Conservation (phyloP, 2,113 vertebrate species). For the Macrotis lagotis region DNA sequence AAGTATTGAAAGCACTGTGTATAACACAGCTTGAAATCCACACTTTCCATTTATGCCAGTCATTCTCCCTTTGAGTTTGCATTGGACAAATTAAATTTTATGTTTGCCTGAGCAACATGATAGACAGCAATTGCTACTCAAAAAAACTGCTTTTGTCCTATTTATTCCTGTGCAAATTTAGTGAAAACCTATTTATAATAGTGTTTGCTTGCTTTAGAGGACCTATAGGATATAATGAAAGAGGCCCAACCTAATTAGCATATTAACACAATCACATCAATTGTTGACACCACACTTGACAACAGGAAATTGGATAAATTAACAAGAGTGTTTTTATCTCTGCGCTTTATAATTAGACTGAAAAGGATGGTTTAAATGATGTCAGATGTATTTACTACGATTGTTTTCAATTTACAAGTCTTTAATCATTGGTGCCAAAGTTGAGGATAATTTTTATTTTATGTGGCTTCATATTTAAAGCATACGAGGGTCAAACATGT, state of each 20-base stretch:
- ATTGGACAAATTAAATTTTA: background rate
- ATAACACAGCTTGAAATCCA: no score
- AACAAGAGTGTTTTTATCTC: slow-evolving; percentile 54
- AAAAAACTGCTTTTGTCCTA: background rate
- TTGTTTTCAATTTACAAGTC: slow-evolving; percentile 57
- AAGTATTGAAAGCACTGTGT: no score
- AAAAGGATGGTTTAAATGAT: background rate
- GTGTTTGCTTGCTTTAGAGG: slow-evolving; percentile 13
- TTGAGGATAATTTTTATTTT: slow-evolving; percentile 17
- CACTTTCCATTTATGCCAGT: background rate
- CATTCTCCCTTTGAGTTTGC: background rate
- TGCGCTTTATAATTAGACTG: slow-evolving; percentile 47
- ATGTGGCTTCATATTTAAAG: slow-evolving; percentile 23
- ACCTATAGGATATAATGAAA: slow-evolving; percentile 13
- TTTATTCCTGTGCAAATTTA: background rate
- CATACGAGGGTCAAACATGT: background rate
- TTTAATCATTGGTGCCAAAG: slow-evolving; percentile 31
- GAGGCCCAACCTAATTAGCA: slow-evolving; percentile 5
- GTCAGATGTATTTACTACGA: slow-evolving; percentile 15
- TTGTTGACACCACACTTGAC: slow-evolving; percentile 18
- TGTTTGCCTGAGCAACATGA: background rate
- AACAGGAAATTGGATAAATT: slow-evolving; percentile 67
- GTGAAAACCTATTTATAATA: background rate
- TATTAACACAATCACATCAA: slow-evolving; percentile 65
- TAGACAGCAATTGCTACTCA: background rate